phyloP scores from a whole-genome alignment of 2,797 vertebrate species.

The Ibycter americanus region DNA sequence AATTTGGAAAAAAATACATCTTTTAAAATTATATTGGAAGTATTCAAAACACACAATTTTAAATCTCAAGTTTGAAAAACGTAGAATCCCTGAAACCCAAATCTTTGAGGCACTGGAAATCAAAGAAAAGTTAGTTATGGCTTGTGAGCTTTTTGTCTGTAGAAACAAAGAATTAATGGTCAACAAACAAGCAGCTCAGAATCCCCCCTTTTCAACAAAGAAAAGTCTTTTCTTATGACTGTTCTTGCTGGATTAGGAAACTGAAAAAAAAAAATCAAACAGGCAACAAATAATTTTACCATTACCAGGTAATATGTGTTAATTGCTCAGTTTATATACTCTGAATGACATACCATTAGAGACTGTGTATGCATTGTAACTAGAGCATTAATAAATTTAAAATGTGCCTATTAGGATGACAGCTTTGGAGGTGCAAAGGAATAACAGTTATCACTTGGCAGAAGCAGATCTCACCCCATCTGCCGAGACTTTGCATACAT shows the following conservation, averaged over 20 bases:
- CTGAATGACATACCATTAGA: slow-evolving; percentile 89
- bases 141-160: slow-evolving; percentile 13
- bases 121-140: slow-evolving; percentile 50
- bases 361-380: slow-evolving; percentile 87
- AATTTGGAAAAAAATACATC: background rate
- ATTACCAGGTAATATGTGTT: slow-evolving; percentile 93
- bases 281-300: slow-evolving; percentile 88
- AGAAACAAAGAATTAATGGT: slow-evolving; percentile 60
- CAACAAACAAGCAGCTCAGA: slow-evolving; percentile 44
- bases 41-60: background rate
- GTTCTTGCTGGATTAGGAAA: slow-evolving; percentile 61
- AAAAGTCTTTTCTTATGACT: slow-evolving; percentile 66
- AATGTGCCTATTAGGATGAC: slow-evolving; percentile 91
- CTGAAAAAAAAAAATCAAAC: slow-evolving; percentile 68
- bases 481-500: slow-evolving; percentile 93
- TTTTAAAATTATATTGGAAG: background rate
- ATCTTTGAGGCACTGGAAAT: background rate
- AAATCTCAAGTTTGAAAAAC: background rate
- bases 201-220: slow-evolving; percentile 61
- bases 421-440: slow-evolving; percentile 95
- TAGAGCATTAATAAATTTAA: slow-evolving; percentile 91
- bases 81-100: background rate
- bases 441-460: slow-evolving; percentile 99
- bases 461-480: slow-evolving; percentile 91
- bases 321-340: slow-evolving; percentile 94